Evolutionary conservation across 2,888 invertebrate genomes (phyloP), one percentile per base, ranked within the genome.

Genomic region (Yponomeuta plumbellus): DNA sequence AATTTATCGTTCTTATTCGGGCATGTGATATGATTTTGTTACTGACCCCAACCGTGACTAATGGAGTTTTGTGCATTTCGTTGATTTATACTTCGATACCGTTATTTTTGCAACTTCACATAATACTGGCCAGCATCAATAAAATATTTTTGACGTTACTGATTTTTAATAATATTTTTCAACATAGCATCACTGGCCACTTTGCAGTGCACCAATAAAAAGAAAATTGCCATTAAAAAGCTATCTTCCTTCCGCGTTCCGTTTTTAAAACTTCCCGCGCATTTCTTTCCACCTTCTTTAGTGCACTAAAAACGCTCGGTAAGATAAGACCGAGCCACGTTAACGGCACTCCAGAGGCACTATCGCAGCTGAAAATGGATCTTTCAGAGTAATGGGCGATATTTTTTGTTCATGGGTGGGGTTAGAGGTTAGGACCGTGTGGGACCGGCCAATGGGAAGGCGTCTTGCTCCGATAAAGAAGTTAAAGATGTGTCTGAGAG

Each of bases 351-450:
- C 69, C 69, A 74, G 72, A 71, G 72, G 72, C 75, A 71, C 75
- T 79, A 83, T 84, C 81, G 79, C 77, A 78, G 75, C 80, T 85
- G 88, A 85, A 88, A 52, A 85, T 79, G 79, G 83, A 85, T 86
- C 80, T 81, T 85, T 81, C 83, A 80, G 84, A 84, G 80, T 88
- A 88, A 88, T 88, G 88, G 87, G 83, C 76, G 81, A 86, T 88
- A 83, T 86, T 87, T 88, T 88, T 86, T 83, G 78, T 85, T 83
- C 82, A 82, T 87, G 89, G 89, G 88, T 80, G 87, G 90, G 90
- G 89, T 89, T 80, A 87, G 80, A 88, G 91, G 89, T 89, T 78
- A 84, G 72, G 72, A 77, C 72, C 81, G 83, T 80, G 88, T 78
- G 84, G 72, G 72, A 77, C 72, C 81, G 83, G 80, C 88, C 88